These are phyloP conservation scores for Papilio polyxenes DNA, from an alignment of 1,140 invertebrate species.

Conservation along the genomic window DNA sequence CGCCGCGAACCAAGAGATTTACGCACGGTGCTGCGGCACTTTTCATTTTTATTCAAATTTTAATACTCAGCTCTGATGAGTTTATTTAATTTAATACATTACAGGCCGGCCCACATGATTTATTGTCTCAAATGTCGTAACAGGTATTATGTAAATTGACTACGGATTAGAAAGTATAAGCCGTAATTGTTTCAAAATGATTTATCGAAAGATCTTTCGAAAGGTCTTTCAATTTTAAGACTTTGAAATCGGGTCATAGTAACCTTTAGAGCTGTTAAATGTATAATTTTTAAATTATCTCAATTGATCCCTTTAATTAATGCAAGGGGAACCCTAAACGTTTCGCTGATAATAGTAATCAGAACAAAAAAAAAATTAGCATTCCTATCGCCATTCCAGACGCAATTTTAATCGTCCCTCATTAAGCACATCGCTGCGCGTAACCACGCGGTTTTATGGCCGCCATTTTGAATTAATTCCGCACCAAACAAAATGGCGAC, in stretches of 20 bases:
- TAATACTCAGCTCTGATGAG: constrained; percentile 59
- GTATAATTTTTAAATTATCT: not conserved
- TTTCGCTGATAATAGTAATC: constrained; percentile 34
- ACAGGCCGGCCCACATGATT: constrained; percentile 21
- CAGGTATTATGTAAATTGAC: constrained; percentile 36
- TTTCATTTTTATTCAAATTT: constrained; percentile 69
- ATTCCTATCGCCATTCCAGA: constrained; percentile 61
- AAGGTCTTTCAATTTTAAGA: constrained; percentile 18
- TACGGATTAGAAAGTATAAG: constrained; percentile 32
- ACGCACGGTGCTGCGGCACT: constrained; percentile 50
- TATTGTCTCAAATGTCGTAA: constrained; percentile 31
- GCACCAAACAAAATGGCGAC: constrained; percentile 73
- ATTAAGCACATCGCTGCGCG: constrained; percentile 72
- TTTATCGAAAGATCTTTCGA: constrained; percentile 5
- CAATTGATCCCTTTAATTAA: constrained; percentile 24
- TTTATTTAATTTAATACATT: constrained; percentile 64
- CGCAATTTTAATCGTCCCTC: constrained; percentile 75
- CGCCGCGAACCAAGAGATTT: constrained; percentile 51
- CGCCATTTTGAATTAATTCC: constrained; percentile 77
- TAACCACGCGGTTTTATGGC: constrained; percentile 68
- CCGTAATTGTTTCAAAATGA: constrained; percentile 35
- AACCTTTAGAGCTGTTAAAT: not conserved
- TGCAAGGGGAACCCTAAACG: constrained; percentile 17
- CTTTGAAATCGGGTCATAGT: not conserved
- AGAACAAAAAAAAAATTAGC: constrained; percentile 56